Base-by-base conservation (phyloP, 2,797 vertebrate genomes). In the Eulemur albifrons region DNA sequence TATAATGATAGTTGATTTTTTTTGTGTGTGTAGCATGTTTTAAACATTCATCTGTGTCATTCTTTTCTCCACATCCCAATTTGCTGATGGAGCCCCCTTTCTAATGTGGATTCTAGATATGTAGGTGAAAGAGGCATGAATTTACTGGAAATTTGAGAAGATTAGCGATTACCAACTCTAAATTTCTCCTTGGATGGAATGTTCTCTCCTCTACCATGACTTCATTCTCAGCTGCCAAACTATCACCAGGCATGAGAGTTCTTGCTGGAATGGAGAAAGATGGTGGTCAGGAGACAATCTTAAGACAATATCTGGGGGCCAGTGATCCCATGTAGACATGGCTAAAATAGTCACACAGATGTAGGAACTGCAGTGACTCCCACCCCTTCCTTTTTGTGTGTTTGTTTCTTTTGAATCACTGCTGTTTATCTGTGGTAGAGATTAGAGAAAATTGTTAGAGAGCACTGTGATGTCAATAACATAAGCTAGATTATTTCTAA, bases 331-430 rank as follows among this genome's bases (percentile, higher is more conserved):
- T 7, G 8, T 23, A 3, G 20, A 75, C 25, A 23, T 35, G 59
- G 13, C 4, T 84, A 5, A 93, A 89, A 35, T 3, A n/a, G 32
- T 94, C 32, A 61, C 11, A 35, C 21, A 50, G 69, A 72, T 45
- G 30, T 91, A 18, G 79, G 70, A 93, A 52, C 25, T 30, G 17
- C 20, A 45, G 32, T 20, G 38, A 35, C 8, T 5, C 2, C 17
- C 11, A 14, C 0, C 0, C 14, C 15, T 8, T 93, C 9, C 40
- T 84, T 73, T 87, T 23, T 40, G 23, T 57, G 4, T 65, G 4
- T 52, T 92, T 87, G 23, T 54, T 93, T 52, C 54, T 80, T 83
- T 91, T 70, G 45, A 94, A 84, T 91, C 83, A 25, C 21, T 88
- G 12, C 35, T 50, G 6, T 50, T 96, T 48, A 38, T 81, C 59